Evolutionary conservation across 2,113 vertebrate genomes (phyloP).

Genomic region (Burhinus oedicnemus): DNA sequence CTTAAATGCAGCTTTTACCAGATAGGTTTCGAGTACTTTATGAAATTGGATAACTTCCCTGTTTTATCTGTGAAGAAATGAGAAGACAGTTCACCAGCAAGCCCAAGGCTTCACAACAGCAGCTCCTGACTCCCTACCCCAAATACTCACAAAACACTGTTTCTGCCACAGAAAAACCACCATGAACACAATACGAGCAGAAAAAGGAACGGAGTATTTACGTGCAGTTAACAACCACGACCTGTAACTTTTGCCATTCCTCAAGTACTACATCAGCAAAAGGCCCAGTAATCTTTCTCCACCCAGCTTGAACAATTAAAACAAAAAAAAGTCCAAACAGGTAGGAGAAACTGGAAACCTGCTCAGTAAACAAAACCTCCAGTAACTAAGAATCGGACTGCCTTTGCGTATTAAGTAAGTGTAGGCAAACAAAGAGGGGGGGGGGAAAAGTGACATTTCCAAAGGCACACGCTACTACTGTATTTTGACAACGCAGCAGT

Average conservation of each 20-base stretch:
- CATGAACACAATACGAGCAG: fast-evolving
- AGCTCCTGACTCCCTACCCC: neutral
- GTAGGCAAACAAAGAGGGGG: neutral
- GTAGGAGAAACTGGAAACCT: neutral
- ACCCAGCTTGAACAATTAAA: neutral
- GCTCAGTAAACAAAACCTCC: neutral
- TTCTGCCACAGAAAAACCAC: neutral
- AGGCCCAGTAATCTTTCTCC: neutral
- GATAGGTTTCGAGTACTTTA: neutral
- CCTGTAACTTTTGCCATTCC: neutral
- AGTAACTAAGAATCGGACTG: neutral
- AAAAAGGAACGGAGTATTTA: neutral
- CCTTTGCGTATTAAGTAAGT: neutral
- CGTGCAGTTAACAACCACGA: neutral
- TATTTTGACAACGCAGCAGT: neutral
- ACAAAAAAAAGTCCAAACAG: neutral
- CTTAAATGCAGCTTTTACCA: neutral
- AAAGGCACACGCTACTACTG: neutral
- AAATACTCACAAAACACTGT: neutral
- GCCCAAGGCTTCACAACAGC: neutral
- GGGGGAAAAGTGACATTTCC: neutral
- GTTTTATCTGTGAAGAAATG: neutral
- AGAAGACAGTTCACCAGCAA: neutral
- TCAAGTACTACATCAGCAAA: neutral
- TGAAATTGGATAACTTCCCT: neutral